A percentile compares a stretch with the other conserved stretches of the same genome.
Conservation (phyloP, 30 jellyfish, hydroid and myxozoan species). For the Turritopsis dohrnii region DNA sequence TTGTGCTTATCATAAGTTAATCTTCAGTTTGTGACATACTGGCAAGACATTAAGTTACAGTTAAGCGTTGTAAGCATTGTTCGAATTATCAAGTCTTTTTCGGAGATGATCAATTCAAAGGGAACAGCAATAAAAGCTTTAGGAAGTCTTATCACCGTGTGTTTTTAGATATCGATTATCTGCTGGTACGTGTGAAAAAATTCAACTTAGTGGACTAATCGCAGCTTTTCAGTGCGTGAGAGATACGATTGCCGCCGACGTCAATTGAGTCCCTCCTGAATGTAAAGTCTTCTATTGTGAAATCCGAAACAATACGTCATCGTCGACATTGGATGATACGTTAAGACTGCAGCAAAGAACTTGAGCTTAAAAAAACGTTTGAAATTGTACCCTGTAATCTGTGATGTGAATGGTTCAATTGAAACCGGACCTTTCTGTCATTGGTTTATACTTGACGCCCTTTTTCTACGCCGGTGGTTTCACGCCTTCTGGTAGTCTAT, state of each 20-base stretch:
- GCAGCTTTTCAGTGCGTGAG: constrained; percentile 90
- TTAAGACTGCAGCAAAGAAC: no score
- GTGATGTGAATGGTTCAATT: no score
- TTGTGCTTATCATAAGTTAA: no score
- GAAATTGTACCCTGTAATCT: no score
- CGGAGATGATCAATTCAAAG: neutral
- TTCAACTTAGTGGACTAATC: constrained; percentile 78
- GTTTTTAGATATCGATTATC: constrained; percentile 72
- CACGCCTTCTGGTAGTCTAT: neutral
- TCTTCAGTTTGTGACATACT: no score
- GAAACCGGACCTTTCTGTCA: no score
- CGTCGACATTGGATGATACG: neutral
- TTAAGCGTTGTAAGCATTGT: no score
- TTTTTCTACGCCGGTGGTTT: neutral
- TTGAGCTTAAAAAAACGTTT: no score
- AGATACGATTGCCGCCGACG: constrained; percentile 68
- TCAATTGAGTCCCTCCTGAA: neutral
- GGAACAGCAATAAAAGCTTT: neutral
- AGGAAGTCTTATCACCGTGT: neutral
- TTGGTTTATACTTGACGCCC: no score
- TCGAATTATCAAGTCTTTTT: neutral
- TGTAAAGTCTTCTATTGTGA: neutral
- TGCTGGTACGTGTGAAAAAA: constrained; percentile 93
- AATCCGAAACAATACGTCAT: neutral
- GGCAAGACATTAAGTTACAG: no score